Percentiles rank a stretch among this genome's conserved stretches.
These are phyloP conservation scores for Andinoacara biseriatus DNA, from an alignment of 2,113 vertebrate genomes.

Conservation along the genomic window DNA sequence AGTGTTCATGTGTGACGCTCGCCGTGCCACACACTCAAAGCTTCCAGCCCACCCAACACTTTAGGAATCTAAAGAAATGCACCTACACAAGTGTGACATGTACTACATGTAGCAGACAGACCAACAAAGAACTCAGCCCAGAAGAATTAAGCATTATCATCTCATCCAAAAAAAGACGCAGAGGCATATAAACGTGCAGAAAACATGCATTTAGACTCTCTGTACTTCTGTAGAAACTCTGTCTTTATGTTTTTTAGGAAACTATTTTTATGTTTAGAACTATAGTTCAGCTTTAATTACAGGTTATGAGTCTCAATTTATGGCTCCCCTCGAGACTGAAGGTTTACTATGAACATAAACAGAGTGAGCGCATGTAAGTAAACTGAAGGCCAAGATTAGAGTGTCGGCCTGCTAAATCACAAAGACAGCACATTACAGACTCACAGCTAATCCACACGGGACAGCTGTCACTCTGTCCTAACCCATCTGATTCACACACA, in stretches of 20 bases:
- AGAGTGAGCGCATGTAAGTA: constrained; percentile 6
- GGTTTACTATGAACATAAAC: constrained; percentile 26
- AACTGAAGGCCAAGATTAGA: constrained; percentile 41
- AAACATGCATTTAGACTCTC: constrained; percentile 2
- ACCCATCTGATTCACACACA: constrained; percentile 30
- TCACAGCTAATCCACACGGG: constrained; percentile 45
- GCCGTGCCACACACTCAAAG: not conserved
- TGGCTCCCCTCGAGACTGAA: not conserved
- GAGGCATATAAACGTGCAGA: not conserved
- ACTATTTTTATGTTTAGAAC: not conserved
- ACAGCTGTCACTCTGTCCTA: constrained; percentile 45
- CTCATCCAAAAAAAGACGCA: not conserved
- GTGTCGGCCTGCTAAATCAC: constrained; percentile 7
- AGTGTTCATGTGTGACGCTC: not conserved
- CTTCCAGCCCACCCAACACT: not conserved
- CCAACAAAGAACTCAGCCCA: not conserved
- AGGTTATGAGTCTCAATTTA: constrained; percentile 20
- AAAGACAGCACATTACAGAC: not conserved
- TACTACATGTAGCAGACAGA: not conserved
- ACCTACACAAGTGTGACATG: not conserved
- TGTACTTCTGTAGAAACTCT: constrained; percentile 2
- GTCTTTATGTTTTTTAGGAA: not conserved
- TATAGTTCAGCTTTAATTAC: constrained; percentile 28
- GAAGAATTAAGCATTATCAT: not conserved
- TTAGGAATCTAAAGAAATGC: not conserved